Base-by-base conservation (phyloP, 2,797 vertebrate genomes). In the Galagoides demidoff region DNA sequence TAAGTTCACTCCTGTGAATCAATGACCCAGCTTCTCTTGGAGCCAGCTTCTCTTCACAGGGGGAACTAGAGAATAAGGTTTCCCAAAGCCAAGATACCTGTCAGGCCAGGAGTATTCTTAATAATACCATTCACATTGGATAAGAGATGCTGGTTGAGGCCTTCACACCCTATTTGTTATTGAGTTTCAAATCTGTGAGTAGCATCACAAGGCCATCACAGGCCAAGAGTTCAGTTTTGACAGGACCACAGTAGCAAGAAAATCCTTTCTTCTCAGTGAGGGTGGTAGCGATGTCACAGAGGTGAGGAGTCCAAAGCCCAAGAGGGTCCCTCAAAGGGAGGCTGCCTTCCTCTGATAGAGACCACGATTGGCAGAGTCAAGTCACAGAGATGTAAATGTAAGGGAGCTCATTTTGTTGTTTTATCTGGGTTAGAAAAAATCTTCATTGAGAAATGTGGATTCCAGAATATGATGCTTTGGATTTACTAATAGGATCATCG, bases 371-470 rank as follows among this genome's bases (percentile, higher is more conserved):
- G 49, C n/a, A 77, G 87, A 82, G 31, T 92, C 39, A 68, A 87
- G 17, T 76, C 82, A 93, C 20, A 85, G 68, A 96, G 29, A 92
- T 84, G 83, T n/a, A 16, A 77, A 16, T 22, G 81, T 66, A 73
- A 81, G 90, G 57, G 11, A 39, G 27, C 0, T 64, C 66, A 49
- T 52, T 89, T 66, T 90, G 45, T 71, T 57, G 1, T 12, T 95
- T 94, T 89, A 73, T 59, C 57, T 86, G n/a, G 25, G 57, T 77
- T 55, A 81, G 17, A 83, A 52, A 66, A 55, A 95, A 87, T 81
- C 1, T 25, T 45, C 82, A 66, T 37, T 7, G 0, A 77, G 37
- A 90, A 94, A 94, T 85, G 66, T n/a, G 64, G 68, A 31, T 89
- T 73, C 29, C 43, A 87, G 39, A 92, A 90, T 39, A 86, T 49